Percentiles rank a stretch among this genome's conserved stretches.
Conservation (phyloP, 2,113 vertebrate genomes). For the Forbesichthys agassizii region DNA sequence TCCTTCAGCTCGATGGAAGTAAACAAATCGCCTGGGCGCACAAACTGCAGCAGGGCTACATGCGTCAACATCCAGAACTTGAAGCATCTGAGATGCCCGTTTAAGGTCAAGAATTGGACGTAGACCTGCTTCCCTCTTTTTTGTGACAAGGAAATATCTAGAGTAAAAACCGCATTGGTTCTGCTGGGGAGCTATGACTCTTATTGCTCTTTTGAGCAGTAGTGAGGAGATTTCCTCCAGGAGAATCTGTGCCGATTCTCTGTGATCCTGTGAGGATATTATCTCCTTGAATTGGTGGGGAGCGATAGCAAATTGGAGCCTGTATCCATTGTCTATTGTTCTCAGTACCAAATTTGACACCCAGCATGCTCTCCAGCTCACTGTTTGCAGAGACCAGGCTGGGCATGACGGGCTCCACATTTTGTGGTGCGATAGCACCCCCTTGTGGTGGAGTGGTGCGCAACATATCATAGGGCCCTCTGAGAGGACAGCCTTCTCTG, state of each 20-base stretch:
- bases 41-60: not conserved
- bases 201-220: no score
- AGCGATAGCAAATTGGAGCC: not conserved
- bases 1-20: not conserved
- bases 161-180: no score
- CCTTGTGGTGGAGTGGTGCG: not conserved
- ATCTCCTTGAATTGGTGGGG: no score
- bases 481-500: no score
- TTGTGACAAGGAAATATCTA: not conserved
- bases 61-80: not conserved
- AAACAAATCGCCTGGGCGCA: not conserved
- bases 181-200: no score
- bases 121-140: not conserved
- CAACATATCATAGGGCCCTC: not conserved
- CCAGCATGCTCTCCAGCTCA: no score
- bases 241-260: no score
- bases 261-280: not conserved
- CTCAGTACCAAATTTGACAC: not conserved
- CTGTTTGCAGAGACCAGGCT: no score
- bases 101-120: not conserved
- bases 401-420: no score
- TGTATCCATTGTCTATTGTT: not conserved
- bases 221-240: no score
- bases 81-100: not conserved
- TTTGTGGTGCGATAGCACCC: not conserved